Percentiles rank a stretch among this genome's conserved stretches.
phyloP scores from a whole-genome alignment of 2,888 invertebrate species.

The Hesperia comma region DNA sequence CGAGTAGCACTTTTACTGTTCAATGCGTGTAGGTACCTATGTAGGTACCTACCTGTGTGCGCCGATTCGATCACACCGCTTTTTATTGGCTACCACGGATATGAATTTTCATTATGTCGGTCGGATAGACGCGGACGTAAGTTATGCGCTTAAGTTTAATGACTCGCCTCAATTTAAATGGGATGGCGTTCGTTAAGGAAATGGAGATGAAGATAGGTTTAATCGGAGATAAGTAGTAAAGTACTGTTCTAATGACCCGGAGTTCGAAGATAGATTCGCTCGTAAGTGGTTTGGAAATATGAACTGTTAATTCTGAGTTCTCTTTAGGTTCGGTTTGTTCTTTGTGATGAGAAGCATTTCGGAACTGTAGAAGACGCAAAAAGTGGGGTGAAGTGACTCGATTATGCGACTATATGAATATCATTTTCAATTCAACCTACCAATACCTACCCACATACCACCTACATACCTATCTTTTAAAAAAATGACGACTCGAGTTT shows the following conservation, averaged over 20 bases:
- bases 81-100: constrained; percentile 29
- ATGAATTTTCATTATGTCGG: constrained; percentile 34
- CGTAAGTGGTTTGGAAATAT: neutral
- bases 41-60: neutral
- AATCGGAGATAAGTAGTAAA: neutral
- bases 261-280: neutral
- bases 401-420: too few species aligned
- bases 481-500: too few species aligned
- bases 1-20: constrained; percentile 45
- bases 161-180: constrained; percentile 16
- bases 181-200: constrained; percentile 2
- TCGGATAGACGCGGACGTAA: constrained; percentile 13
- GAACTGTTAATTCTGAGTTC: too few species aligned
- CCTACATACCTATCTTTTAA: too few species aligned
- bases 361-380: too few species aligned
- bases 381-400: too few species aligned
- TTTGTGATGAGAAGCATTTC: too few species aligned
- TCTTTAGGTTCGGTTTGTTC: too few species aligned
- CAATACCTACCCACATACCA: too few species aligned
- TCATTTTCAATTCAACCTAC: too few species aligned
- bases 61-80: constrained; percentile 29
- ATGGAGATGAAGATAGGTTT: constrained; percentile 5
- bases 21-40: constrained; percentile 23
- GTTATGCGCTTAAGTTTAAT: constrained; percentile 18
- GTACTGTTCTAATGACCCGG: constrained; percentile 1